A percentile compares a stretch with the other conserved stretches of the same genome.
Evolutionary conservation across 2,888 invertebrate genomes (phyloP).

Genomic region (Brachyptera risi): DNA sequence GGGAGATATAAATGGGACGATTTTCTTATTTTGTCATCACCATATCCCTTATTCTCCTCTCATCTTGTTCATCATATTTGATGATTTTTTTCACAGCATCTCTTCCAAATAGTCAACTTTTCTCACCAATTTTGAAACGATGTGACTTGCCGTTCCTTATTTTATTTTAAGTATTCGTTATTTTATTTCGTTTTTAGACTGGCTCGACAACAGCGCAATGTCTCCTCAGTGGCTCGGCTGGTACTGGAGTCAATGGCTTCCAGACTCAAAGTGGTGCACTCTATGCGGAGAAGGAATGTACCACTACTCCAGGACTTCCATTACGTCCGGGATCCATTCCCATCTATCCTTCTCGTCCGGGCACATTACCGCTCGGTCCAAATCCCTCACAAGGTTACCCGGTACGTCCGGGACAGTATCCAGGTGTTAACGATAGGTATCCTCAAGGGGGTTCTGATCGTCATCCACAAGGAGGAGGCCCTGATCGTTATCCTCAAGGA

Average conservation of each 20-base stretch:
- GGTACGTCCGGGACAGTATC: constrained; percentile 1
- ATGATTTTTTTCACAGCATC: no score
- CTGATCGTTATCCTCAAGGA: not conserved
- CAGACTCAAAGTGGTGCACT: constrained; percentile 41
- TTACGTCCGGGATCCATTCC: constrained; percentile 27
- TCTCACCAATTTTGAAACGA: no score
- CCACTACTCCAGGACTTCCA: constrained; percentile 8
- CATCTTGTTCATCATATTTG: no score
- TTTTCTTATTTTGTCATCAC: no score
- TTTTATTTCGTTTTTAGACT: constrained; percentile 32
- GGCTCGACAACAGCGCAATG: constrained; percentile 40
- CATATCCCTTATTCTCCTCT: no score
- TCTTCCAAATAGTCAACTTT: no score
- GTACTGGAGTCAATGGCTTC: constrained; percentile 40
- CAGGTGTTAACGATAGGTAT: not conserved
- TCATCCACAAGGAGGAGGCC: constrained; percentile 21
- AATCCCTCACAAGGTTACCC: not conserved
- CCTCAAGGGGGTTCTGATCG: constrained; percentile 4
- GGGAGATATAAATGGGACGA: no score
- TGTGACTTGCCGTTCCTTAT: no score
- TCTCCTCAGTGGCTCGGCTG: constrained; percentile 43
- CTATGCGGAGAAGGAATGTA: constrained; percentile 42
- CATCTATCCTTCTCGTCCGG: constrained; percentile 15
- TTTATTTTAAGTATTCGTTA: no score
- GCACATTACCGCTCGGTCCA: constrained; percentile 8